Percentiles rank a stretch among this genome's conserved stretches.
These are phyloP conservation scores for Brachyptera risi DNA, from an alignment of 2,888 invertebrate species.

Conservation along the genomic window DNA sequence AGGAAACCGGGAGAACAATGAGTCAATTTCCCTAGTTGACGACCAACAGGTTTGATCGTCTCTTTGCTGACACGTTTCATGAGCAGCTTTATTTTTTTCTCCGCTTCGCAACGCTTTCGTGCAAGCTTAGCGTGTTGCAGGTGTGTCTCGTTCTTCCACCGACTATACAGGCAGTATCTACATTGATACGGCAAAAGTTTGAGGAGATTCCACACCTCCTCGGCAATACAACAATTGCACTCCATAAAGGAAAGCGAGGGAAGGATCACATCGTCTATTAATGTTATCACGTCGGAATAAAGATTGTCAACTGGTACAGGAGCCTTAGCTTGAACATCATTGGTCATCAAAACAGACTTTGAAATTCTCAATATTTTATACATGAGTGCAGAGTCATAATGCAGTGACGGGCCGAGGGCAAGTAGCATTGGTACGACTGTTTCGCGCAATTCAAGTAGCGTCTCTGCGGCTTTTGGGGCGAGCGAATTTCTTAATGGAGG, in stretches of 20 bases:
- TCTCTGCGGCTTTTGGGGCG: constrained; percentile 63
- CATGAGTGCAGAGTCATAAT: constrained; percentile 83
- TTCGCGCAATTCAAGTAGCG: constrained; percentile 67
- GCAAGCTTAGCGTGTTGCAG: constrained; percentile 78
- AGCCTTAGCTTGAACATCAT: no score
- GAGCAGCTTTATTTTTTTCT: constrained; percentile 89
- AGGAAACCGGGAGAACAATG: constrained; percentile 94
- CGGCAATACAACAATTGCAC: constrained; percentile 92
- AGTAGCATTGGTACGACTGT: constrained; percentile 81
- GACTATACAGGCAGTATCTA: constrained; percentile 83
- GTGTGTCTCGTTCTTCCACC: constrained; percentile 93
- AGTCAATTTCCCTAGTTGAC: constrained; percentile 93
- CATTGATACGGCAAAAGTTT: constrained; percentile 83
- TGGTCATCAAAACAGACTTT: constrained; percentile 45
- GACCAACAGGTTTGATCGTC: constrained; percentile 91
- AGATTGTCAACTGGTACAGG: constrained; percentile 50
- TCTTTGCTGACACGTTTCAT: constrained; percentile 98
- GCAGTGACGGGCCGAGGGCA: constrained; percentile 81
- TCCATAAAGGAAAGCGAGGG: constrained; percentile 90
- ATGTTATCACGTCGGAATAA: constrained; percentile 78
- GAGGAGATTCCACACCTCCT: constrained; percentile 90
- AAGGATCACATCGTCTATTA: constrained; percentile 83
- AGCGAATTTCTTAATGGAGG: constrained; percentile 51
- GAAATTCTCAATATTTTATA: constrained; percentile 69
- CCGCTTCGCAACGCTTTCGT: constrained; percentile 77